Evolutionary conservation across 2,113 vertebrate species (phyloP), one percentile per base, ranked within the genome.

Genomic region (Apteryx owenii): DNA sequence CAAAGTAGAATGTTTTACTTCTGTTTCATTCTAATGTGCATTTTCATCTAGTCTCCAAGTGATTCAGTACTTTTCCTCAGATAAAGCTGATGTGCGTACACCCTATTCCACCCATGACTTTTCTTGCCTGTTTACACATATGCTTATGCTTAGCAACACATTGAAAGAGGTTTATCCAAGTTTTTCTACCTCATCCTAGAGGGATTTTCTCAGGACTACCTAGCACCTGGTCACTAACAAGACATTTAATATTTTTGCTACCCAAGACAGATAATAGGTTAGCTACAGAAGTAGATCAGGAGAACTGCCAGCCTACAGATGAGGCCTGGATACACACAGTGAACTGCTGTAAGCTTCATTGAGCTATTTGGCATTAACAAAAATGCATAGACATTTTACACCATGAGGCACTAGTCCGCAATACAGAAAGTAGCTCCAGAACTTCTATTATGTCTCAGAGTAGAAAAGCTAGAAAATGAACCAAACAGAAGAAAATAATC

Each of bases 281-380:
- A 64, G 56, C 33, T 50, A 4, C 54, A 69, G 58, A 72, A 58
- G 40, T 1, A 5, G 10, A 42, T 5, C 3, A 3, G 44, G 44
- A 44, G 36, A 69, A 61, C 8, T 31, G 36, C 23, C 71, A 72
- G 48, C 23, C 48, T 23, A 6, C 50, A 70, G 40, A 38, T 21
- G 31, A 46, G 51, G 22, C n/a, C 78, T 48, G 22, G 18, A 8
- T 4, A 6, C 69, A 64, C 56, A 40, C 48, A 72, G 2, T 0
- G 21, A n/a, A 15, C 26, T n/a, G 36, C 73, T 25, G 13, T 10
- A 15, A 7, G 5, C 64, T 13, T 25, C 7, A 38, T 0, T 3
- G 18, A 60, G 25, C 29, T 77, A 18, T 44, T 18, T 12, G 2
- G 22, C 64, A 66, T 7, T 8, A n/a, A 7, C 33, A 13, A 6